Base-by-base conservation (phyloP, 2,888 invertebrate genomes). In the Kuschelorhynchus macadamiae region DNA sequence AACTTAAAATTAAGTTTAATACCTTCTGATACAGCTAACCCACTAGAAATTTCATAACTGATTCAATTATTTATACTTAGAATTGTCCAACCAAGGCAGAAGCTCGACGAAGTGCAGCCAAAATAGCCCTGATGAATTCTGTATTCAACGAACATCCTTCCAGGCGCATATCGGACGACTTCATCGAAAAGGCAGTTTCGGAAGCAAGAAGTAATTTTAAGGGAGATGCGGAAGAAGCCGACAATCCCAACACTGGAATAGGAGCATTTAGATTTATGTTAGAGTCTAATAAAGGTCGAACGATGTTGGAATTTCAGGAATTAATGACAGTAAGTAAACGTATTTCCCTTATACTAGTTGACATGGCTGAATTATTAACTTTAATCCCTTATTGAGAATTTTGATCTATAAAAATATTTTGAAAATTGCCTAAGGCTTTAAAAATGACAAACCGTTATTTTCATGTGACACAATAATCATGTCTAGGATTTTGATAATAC, bases 91-190 rank as follows among this genome's bases (percentile, higher is more conserved):
- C 96, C 18, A 97, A 97, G 83, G 96, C 96, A 4, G 97, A 97
- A 82, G 97, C 97, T 2, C 88, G 96, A 44, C 88, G 96, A 75
- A 96, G 96, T 78, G 96, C 96, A 0, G 97, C 97, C 0, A 96
- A 97, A 86, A 96, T 97, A 74, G 97, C 97, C 0, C 86, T 97
- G 14, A 97, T 97, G 96, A 97, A 97, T 85, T 96, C 96, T 8
- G 96, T 97, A 52, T 97, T 97, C 85, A 97, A 97, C 82, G 97
- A 97, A 79, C 97, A 97, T 84, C 96, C 96, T 41, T 95, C 95
- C 1, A 86, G 97, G 64, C 89, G 93, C 75, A 97, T 97, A 77
- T 94, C n/a, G 3, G 96, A 96, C 80, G 95, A 95, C 79, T 97
- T 97, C 82, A 96, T 97, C 60, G 94, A 95, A 81, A 95, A 95